Base-by-base conservation (phyloP, 2,888 invertebrate species). In the Lysandra coridon region DNA sequence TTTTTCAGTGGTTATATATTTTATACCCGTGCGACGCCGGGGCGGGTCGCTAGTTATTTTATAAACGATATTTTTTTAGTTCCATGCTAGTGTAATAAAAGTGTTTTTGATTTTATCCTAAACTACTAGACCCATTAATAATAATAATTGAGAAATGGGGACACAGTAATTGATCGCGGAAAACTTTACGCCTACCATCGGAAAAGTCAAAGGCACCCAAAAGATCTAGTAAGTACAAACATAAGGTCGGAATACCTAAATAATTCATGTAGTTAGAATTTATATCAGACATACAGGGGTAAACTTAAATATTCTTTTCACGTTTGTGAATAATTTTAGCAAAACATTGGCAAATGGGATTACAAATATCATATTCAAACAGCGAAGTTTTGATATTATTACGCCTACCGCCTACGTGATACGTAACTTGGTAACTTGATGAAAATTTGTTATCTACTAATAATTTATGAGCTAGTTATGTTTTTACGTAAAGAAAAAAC, bases 271-370 rank as follows among this genome's bases (percentile, higher is more conserved):
- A 5, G 33, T 17, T 37, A 69, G 17, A 69, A 33, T 69, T 69
- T 69, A 37, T 69, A 69, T 33, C 1, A 37, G 1, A 37, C 14
- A 37, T 2, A 37, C 14, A 1, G 69, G 5, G 69, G 69, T 4
- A 69, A 69, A 69, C 69, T 33, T 33, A 69, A 69, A 14, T 69
- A 33, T 37, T 17, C 69, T 69, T 69, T 69, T 14, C 69, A 37
- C 69, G 69, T 69, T 37, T 14, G 1, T 33, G 69, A 69, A 37
- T 37, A 69, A 69, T 69, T 69, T 69, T 33, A 69, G 1, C 14
- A 69, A 33, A 69, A 69, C 33, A 69, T 37, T 69, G 14, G 69
- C 69, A 37, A 69, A 69, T 69, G 33, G 69, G 33, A 69, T 69
- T 37, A 17, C 33, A 14, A 69, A 69, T 37, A 69, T 69, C 33